Conservation (phyloP, 2,888 invertebrate species). For the Mesorhabditis spiculigera region DNA sequence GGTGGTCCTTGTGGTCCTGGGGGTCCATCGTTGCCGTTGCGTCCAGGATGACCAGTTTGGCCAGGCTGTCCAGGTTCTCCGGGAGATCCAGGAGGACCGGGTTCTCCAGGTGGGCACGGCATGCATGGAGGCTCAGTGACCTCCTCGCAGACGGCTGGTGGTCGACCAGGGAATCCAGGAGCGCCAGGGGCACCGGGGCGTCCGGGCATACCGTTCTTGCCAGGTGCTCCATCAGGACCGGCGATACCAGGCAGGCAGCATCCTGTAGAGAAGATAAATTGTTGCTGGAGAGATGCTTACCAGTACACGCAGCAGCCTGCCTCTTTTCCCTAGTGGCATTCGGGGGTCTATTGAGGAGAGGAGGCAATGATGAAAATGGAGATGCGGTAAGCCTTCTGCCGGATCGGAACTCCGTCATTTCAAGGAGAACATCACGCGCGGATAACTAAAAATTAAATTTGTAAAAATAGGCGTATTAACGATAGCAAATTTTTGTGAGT, state of each 20-base stretch:
- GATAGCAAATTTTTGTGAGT: no score
- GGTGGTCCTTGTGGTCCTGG: slow-evolving; percentile 53
- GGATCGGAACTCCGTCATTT: slow-evolving; percentile 52
- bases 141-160: slow-evolving; percentile 44
- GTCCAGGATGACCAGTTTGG: slow-evolving; percentile 46
- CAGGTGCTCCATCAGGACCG: slow-evolving; percentile 52
- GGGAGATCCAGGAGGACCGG: slow-evolving; percentile 49
- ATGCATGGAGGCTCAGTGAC: slow-evolving; percentile 56
- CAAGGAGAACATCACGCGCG: slow-evolving; percentile 57
- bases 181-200: slow-evolving; percentile 57
- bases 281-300: slow-evolving; percentile 6
- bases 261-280: slow-evolving; percentile 24
- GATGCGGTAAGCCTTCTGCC: slow-evolving; percentile 25
- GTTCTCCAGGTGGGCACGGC: slow-evolving; percentile 56
- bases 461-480: neutral
- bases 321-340: slow-evolving; percentile 38
- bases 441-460: slow-evolving; percentile 41
- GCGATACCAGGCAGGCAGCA: slow-evolving; percentile 55
- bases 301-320: slow-evolving; percentile 28
- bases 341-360: slow-evolving; percentile 34
- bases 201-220: slow-evolving; percentile 54
- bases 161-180: slow-evolving; percentile 56
- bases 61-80: slow-evolving; percentile 39
- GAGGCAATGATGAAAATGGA: slow-evolving; percentile 16
- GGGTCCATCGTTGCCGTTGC: slow-evolving; percentile 56